Evolutionary conservation across 2,888 invertebrate genomes (phyloP).

Genomic region (Trichacis sp.): DNA sequence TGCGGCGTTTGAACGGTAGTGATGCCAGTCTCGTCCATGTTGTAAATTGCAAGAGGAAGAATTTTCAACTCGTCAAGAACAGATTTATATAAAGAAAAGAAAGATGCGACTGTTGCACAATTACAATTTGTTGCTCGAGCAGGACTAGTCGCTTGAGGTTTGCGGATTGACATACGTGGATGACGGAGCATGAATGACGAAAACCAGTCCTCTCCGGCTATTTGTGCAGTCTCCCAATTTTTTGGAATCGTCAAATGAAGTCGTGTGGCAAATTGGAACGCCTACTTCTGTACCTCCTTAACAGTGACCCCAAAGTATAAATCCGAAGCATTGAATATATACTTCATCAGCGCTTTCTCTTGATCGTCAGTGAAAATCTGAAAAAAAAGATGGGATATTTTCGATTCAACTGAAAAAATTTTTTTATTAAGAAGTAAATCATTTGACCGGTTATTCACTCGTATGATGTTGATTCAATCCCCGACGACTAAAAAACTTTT

Average conservation of each 20-base stretch:
- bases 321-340: not conserved
- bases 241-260: conserved; percentile 40
- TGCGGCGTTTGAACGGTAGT: conserved; percentile 60
- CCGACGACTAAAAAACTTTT: too few species aligned
- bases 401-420: too few species aligned
- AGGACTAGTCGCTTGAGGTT: conserved; percentile 50
- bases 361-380: not conserved
- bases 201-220: conserved; percentile 55
- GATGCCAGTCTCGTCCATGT: conserved; percentile 3
- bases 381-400: too few species aligned
- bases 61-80: conserved; percentile 30
- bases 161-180: conserved; percentile 44
- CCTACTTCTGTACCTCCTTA: conserved; percentile 41
- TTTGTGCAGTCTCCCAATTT: conserved; percentile 41
- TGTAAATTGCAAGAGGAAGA: conserved; percentile 30
- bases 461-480: too few species aligned
- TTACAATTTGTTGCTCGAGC: conserved; percentile 51
- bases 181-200: conserved; percentile 49
- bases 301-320: conserved; percentile 8
- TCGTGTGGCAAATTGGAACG: conserved; percentile 41
- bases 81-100: conserved; percentile 37
- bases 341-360: not conserved
- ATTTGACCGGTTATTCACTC: too few species aligned
- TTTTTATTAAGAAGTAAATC: too few species aligned
- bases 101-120: conserved; percentile 43